Percentiles rank a stretch among this genome's conserved stretches.
These are phyloP conservation scores for Falco cherrug DNA, from an alignment of 2,797 vertebrate species.

Conservation along the genomic window DNA sequence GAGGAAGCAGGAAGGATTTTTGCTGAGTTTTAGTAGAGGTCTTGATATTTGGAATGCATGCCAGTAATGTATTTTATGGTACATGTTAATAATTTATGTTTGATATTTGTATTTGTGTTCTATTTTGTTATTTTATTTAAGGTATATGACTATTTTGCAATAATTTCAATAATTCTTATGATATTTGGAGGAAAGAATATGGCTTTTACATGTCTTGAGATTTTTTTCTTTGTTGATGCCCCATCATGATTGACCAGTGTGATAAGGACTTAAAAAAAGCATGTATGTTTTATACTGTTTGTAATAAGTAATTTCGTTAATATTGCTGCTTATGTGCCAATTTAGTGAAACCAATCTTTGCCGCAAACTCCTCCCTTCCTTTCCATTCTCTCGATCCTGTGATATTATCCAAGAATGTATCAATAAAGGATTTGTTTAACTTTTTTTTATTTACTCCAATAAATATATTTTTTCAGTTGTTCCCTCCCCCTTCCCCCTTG, in stretches of 20 bases:
- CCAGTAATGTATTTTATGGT: conserved; percentile 81
- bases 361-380: conserved; percentile 80
- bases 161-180: conserved; percentile 78
- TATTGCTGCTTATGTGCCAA: conserved; percentile 98
- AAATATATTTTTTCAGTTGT: conserved; percentile 71
- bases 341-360: conserved; percentile 89
- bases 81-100: conserved; percentile 79
- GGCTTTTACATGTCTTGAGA: conserved; percentile 88
- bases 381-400: conserved; percentile 90
- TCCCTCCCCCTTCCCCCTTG: conserved; percentile 40
- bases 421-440: conserved; percentile 97
- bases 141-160: conserved; percentile 81
- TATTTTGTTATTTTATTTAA: conserved; percentile 77
- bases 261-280: conserved; percentile 86
- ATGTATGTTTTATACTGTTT: conserved; percentile 99
- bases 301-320: conserved; percentile 96
- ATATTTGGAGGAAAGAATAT: conserved; percentile 82
- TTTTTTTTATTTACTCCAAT: conserved; percentile 88
- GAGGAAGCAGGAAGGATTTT: conserved; percentile 64
- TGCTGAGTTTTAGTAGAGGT: conserved; percentile 75
- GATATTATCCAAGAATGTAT: conserved; percentile 99
- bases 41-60: conserved; percentile 82
- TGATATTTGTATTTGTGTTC: conserved; percentile 82
- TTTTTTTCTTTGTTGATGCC: conserved; percentile 83
- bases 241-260: conserved; percentile 80